These are phyloP conservation scores for Elephantulus edwardii DNA, from an alignment of 2,113 vertebrate species.

Conservation along the genomic window DNA sequence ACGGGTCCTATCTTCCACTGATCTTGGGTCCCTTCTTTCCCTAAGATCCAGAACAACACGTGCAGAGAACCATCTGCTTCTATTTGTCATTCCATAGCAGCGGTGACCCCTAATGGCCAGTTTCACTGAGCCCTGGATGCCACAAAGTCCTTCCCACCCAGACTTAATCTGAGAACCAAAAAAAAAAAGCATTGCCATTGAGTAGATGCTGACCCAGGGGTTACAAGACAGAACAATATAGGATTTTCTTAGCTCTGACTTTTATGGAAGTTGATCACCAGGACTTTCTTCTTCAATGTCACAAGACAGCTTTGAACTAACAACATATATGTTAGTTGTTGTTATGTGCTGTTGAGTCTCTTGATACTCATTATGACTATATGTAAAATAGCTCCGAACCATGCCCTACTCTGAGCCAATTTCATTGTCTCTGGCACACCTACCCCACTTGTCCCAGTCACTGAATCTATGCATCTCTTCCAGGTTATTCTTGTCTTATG, in stretches of 20 bases:
- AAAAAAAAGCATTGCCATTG: neutral
- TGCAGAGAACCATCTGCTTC: neutral
- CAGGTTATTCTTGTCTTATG: no score
- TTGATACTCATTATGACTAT: no score
- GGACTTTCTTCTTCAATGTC: neutral
- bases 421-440: no score
- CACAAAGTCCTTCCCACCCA: neutral
- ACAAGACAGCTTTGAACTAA: neutral
- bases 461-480: no score
- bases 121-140: neutral
- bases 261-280: neutral
- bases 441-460: no score
- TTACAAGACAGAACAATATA: neutral
- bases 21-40: neutral
- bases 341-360: neutral
- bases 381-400: no score
- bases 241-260: neutral
- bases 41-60: neutral
- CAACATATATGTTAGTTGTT: neutral
- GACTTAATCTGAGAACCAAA: slow-evolving; percentile 32
- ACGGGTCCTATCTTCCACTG: neutral
- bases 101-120: neutral
- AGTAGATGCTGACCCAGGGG: neutral
- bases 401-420: no score
- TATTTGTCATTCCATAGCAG: neutral